Evolutionary conservation across 1,140 invertebrate genomes (phyloP), one percentile per base, ranked within the genome.

Genomic region (Vanessa tameamea): DNA sequence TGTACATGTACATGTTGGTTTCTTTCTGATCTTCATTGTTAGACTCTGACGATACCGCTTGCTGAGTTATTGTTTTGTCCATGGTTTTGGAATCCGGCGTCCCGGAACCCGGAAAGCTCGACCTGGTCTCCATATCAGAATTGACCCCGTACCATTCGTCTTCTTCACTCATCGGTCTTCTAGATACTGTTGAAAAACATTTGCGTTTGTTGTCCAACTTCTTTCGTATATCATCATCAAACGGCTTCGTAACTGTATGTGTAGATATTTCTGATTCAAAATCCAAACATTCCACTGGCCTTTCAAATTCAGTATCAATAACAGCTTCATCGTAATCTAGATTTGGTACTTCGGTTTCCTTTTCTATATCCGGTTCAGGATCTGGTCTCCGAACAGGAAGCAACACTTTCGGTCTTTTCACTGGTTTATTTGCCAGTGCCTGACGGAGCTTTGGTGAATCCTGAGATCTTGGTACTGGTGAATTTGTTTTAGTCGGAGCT

Each of bases 391-490:
- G 75, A 4, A 91, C 90, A 8, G 90, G 90, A 8, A 90, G 64
- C 23, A 91, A 64, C 0, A 91, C 89, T 67, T 79, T 83, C 0
- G 90, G 91, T 16, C 91, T 72, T 73, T 91, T 92, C 2, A 87
- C 84, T 1, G 88, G 86, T 73, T 85, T 90, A 26, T 78, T 82
- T 3, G 13, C 31, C 16, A 76, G 69, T 26, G 85, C 86, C n/a
- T 87, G 82, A 6, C 91, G 83, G 1, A 92, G 78, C 72, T 92
- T 92, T 0, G 92, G 92, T 3, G 90, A 91, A 69, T 89, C 89
- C 61, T 83, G 80, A 9, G 80, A 72, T n/a, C 79, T 85, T 3
- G 80, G 83, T 63, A 81, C 75, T 2, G 76, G 73, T 1, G 69
- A 75, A n/a, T 70, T 47, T 15, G 76, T 65, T 63, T 76, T 84